These are phyloP conservation scores for Trematomus loennbergii DNA, from an alignment of 2,113 vertebrate species.

Conservation along the genomic window DNA sequence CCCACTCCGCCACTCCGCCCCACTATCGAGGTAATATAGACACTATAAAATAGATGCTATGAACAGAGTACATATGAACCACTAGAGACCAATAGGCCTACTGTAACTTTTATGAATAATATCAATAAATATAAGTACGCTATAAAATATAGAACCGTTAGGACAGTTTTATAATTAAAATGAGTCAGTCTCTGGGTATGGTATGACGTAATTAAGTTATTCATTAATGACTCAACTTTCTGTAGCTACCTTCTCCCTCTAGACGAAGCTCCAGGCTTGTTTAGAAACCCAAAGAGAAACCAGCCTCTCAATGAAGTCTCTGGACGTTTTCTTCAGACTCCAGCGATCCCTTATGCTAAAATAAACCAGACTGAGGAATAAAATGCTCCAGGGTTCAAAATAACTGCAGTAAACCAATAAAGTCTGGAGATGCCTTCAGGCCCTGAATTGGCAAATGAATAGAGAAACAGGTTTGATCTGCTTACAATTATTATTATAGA, in stretches of 20 bases:
- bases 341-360: constrained; percentile 5
- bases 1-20: too few relatives aligned
- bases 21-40: too few relatives aligned
- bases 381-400: constrained; percentile 46
- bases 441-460: constrained; percentile 26
- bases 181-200: not conserved
- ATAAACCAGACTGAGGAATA: constrained; percentile 15
- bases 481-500: constrained; percentile 25
- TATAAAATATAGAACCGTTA: too few relatives aligned
- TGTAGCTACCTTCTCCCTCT: not conserved
- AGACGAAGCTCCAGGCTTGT: constrained; percentile 10
- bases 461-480: constrained; percentile 21
- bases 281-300: constrained; percentile 1
- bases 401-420: constrained; percentile 30
- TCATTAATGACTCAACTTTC: not conserved
- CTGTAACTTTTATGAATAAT: too few relatives aligned
- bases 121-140: too few relatives aligned
- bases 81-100: too few relatives aligned
- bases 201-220: not conserved
- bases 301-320: constrained; percentile 8
- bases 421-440: constrained; percentile 35
- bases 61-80: too few relatives aligned
- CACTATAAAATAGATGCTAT: too few relatives aligned
- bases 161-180: too few relatives aligned
- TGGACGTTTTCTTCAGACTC: constrained; percentile 30